These are phyloP conservation scores for Poecile montanus DNA, from an alignment of 2,797 vertebrate species.

Conservation along the genomic window DNA sequence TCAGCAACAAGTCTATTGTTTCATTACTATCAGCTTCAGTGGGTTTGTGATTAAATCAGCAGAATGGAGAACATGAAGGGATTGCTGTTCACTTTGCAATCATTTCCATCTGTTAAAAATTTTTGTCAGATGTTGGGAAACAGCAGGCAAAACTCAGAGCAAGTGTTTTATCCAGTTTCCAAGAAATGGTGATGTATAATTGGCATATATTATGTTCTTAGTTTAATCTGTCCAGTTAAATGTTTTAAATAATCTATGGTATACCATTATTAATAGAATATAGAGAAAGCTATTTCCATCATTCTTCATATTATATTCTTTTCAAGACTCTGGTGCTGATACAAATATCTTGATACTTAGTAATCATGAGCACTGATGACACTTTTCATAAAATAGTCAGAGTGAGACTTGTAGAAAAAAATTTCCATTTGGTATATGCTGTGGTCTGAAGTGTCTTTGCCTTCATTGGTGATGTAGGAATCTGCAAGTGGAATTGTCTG, in stretches of 20 bases:
- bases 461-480: background rate
- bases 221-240: constrained; percentile 29
- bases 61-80: constrained; percentile 68
- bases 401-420: background rate
- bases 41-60: constrained; percentile 75
- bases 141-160: constrained; percentile 56
- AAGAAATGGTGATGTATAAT: constrained; percentile 54
- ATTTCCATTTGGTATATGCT: background rate
- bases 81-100: constrained; percentile 69
- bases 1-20: constrained; percentile 70
- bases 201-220: constrained; percentile 30
- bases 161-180: constrained; percentile 55
- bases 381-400: background rate
- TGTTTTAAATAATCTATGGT: background rate
- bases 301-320: background rate
- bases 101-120: constrained; percentile 77
- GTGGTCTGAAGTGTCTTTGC: background rate
- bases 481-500: background rate
- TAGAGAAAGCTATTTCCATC: background rate
- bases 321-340: background rate
- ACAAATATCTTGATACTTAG: background rate
- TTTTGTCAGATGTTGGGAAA: constrained; percentile 76
- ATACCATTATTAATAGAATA: background rate
- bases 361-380: background rate
- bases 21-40: constrained; percentile 69